Evolutionary conservation across 2,888 invertebrate species (phyloP).

Genomic region (Acrocyrtus sp.): DNA sequence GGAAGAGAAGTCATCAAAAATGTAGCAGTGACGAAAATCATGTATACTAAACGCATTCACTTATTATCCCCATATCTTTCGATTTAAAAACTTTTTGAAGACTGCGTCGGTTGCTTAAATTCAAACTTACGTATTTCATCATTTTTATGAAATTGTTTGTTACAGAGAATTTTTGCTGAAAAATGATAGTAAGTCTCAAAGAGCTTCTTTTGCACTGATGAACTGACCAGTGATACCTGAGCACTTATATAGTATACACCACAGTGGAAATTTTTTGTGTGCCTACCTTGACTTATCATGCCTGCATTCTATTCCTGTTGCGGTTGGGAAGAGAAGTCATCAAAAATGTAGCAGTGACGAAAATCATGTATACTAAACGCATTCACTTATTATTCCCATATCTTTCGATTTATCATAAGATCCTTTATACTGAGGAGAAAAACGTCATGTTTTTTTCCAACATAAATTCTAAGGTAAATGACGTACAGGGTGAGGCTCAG

Average conservation of each 20-base stretch:
- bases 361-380: too few species aligned
- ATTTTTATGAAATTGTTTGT: slow-evolving; percentile 8
- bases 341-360: too few species aligned
- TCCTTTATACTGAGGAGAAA: slow-evolving; percentile 10
- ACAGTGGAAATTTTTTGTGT: background rate
- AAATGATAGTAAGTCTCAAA: background rate
- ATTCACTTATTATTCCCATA: background rate
- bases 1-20: too few species aligned
- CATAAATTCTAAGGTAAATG: slow-evolving; percentile 38
- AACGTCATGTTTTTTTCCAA: slow-evolving; percentile 41
- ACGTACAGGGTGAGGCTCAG: slow-evolving; percentile 42
- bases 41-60: too few species aligned
- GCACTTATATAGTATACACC: slow-evolving; percentile 20
- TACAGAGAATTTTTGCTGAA: slow-evolving; percentile 5
- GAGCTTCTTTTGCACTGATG: slow-evolving; percentile 3
- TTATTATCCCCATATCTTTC: background rate
- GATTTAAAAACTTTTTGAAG: background rate
- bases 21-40: too few species aligned
- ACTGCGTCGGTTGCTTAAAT: background rate
- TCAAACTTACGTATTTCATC: slow-evolving; percentile 45
- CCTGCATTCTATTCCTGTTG: too few species aligned
- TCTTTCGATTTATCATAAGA: slow-evolving; percentile 3
- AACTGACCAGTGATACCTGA: slow-evolving; percentile 7
- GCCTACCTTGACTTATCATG: background rate
- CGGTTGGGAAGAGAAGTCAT: too few species aligned